Base-by-base conservation (phyloP, 2,888 invertebrate genomes). In the Coelinius sp. region DNA sequence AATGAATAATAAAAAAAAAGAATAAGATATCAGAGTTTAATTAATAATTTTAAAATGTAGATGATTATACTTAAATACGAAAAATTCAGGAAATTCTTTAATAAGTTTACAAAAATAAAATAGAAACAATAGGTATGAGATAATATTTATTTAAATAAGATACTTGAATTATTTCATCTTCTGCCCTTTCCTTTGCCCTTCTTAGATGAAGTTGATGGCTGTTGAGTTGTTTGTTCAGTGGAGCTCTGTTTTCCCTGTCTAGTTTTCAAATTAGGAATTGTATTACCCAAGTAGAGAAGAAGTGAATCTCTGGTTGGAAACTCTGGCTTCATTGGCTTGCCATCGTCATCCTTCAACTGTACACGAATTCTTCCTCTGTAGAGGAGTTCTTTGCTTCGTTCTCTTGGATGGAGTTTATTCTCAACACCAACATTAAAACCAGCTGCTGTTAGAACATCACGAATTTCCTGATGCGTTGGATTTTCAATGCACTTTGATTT, bases 401-500 rank as follows among this genome's bases (percentile, higher is more conserved):
- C 99, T 52, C 97, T 90, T 6, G 96, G 92, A 87, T 98, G 97
- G 38, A 96, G 90, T 89, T 98, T 99, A 82, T 96, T 95, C 89
- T 99, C 98, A 7, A 97, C 94, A 27, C 94, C 95, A 70, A 97
- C 93, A 80, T 92, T 93, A 53, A 98, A 88, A 24, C 97, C 96
- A 25, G 94, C 93, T 8, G 95, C 92, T 17, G 93, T 90, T 64
- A 98, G 89, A 1, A 98, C 97, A 89, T 99, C 98, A 76, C 95
- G 91, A 75, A 99, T 98, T 89, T 99, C 99, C 81, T 95, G 93
- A 86, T 94, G 94, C 0, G 97, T 97, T 12, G 99, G 99, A 88
- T 98, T 97, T 80, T 98, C 97, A 0, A 99, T 94, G 86, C 96
- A 97, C 85, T 93, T 92, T 1, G 93, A 91, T 88, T 96, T 96